A percentile compares a stretch with the other conserved stretches of the same genome.
phyloP scores from a whole-genome alignment of 2,113 vertebrate species.

The Podarcis muralis region DNA sequence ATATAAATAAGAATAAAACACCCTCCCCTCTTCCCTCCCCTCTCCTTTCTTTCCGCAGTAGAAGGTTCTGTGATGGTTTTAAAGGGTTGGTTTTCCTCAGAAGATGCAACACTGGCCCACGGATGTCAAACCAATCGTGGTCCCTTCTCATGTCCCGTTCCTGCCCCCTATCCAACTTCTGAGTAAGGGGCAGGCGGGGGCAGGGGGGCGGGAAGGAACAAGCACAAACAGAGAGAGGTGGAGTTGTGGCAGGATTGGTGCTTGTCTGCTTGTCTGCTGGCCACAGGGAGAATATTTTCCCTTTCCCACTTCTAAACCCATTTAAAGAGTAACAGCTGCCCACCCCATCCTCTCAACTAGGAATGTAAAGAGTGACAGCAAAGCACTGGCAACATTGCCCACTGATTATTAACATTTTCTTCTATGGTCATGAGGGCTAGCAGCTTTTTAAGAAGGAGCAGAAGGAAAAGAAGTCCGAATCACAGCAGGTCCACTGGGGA shows the following conservation, averaged over 20 bases:
- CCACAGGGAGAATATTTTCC: too few species aligned
- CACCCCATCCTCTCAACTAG: not conserved
- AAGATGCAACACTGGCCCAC: not conserved
- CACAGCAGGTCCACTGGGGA: not conserved
- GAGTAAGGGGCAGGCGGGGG: not conserved
- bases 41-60: not conserved
- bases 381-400: not conserved
- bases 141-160: too few species aligned
- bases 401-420: not conserved
- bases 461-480: not conserved
- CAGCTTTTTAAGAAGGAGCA: not conserved
- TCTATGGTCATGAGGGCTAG: not conserved
- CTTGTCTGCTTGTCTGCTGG: not conserved
- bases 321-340: too few species aligned
- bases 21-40: too few species aligned
- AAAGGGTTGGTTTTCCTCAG: not conserved
- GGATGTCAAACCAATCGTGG: not conserved
- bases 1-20: too few species aligned
- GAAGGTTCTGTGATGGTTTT: not conserved
- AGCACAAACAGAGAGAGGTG: not conserved
- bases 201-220: not conserved
- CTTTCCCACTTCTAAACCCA: too few species aligned
- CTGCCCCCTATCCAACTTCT: not conserved
- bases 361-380: not conserved
- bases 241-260: not conserved